These are phyloP conservation scores for Heliothis subflexa DNA, from an alignment of 1,140 invertebrate genomes.

Conservation along the genomic window DNA sequence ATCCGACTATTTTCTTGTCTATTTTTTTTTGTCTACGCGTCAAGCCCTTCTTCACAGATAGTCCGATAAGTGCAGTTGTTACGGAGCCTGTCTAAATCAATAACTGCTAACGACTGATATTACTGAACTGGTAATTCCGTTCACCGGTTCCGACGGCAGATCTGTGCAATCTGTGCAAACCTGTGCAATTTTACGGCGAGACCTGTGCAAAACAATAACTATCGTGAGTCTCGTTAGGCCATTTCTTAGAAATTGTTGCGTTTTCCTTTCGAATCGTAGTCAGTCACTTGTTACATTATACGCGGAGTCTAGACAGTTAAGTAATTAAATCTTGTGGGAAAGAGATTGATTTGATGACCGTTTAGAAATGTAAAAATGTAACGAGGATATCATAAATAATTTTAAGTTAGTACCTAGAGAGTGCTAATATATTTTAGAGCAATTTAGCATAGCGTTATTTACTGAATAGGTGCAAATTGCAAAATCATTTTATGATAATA, in stretches of 20 bases:
- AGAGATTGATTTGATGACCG: conserved; percentile 5
- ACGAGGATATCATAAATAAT: no score
- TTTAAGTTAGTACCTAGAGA: not conserved
- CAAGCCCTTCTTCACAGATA: no score
- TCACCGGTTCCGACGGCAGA: conserved; percentile 29
- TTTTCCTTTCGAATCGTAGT: conserved; percentile 18
- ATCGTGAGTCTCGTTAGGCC: conserved; percentile 6
- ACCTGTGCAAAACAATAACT: conserved; percentile 32
- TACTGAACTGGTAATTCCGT: conserved; percentile 30
- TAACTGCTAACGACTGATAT: conserved; percentile 37
- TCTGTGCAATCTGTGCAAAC: not conserved
- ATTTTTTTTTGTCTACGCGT: no score
- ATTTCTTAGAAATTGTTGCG: conserved; percentile 34
- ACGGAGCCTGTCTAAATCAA: conserved; percentile 2
- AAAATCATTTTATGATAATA: not conserved
- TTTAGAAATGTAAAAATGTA: not conserved
- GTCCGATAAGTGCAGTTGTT: no score
- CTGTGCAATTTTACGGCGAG: conserved; percentile 27
- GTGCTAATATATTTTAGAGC: no score
- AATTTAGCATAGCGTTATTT: not conserved
- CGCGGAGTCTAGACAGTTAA: not conserved
- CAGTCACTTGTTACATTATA: conserved; percentile 11
- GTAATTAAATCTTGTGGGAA: not conserved
- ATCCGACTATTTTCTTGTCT: no score
- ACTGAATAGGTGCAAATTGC: conserved; percentile 14